Evolutionary conservation across 1,140 invertebrate genomes (phyloP), one percentile per base, ranked within the genome.

Genomic region (Lordiphosa collinella): DNA sequence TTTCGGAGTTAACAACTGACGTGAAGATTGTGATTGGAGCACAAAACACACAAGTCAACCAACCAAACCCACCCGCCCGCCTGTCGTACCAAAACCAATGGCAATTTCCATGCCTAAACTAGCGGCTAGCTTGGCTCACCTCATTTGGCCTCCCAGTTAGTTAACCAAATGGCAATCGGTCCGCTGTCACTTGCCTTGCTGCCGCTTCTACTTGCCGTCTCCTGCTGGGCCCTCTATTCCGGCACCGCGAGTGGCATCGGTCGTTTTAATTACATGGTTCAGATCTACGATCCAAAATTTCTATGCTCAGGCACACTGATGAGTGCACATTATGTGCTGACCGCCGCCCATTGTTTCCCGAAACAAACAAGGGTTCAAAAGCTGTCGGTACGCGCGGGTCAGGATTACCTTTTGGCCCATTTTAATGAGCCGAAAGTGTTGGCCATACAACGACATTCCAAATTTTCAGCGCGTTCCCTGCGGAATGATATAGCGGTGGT

Each of bases 221-320:
- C 25, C 6, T 29, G 25, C 25, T 29, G 25, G 13, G 11, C 29
- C 10, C 29, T 34, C 1, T 7, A 3, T 6, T 5, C 22, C 10
- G 44, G 44, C 29, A 34, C 25, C 10, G 1, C 9, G 4, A 13
- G 13, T 16, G 14, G 11, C 29, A 10, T 14, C 8, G 13, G 9
- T 7, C 11, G 10, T 18, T 48, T 48, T 6, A 48, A 35, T n/a
- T 59, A n/a, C 9, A 29, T 54, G 9, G 25, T 60, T 8, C 57
- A 60, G 36, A 60, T 60, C 50, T 53, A 60, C 18, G 43, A 54
- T 29, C 34, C 41, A 3, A 16, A 40, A 6, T 60, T 53, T 37
- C 3, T 60, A 18, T 13, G 40, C 5, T 25, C 35, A 0, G 57
- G 57, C 6, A 9, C 51, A 1, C 14, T 60, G 22, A 38, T 60